Base-by-base conservation (phyloP, 2,797 vertebrate species). In the Hipposideros larvatus region DNA sequence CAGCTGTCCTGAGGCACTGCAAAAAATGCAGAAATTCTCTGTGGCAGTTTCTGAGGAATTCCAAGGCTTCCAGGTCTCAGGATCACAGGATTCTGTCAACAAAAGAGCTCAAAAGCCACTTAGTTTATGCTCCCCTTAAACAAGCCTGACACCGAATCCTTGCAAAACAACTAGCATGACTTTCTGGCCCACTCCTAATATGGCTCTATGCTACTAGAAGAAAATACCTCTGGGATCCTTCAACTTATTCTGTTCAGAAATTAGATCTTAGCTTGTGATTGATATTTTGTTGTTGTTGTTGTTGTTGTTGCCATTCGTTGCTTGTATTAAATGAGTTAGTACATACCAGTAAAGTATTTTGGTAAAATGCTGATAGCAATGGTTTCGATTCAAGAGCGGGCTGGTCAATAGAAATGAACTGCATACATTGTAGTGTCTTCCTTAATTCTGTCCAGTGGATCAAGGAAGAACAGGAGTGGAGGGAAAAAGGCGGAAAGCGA, bases 251-350 rank as follows among this genome's bases (percentile, higher is more conserved):
- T 43, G 28, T 74, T 61, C 53, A 43, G 68, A 73, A 77, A 79
- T 85, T 8, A 79, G 46, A 48, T 66, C 37, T 86, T 43, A 24
- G 21, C 26, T 48, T 82, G 43, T 57, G 22, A 57, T 48, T 0
- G 18, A 48, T 41, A 48, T 28, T 65, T 48, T 51, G 46, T 55
- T n/a, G 24, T 37, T 37, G 37, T n/a, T 26, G 37, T n/a, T 26
- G n/a, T 28, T 80, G 41, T 66, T 34, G 9, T 53, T 22, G 19
- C n/a, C 71, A 48, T 8, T 55, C 24, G 7, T 73, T 59, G 7
- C 15, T 66, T 93, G 24, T 68, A 92, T 41, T 70, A 79, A 80
- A 83, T 84, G 46, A 83, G 13, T 77, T 71, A 57, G 26, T 90
- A 68, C 8, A 57, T 51, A 83, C 79, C 37, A n/a, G 7, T 71